Percentiles rank a stretch among this genome's conserved stretches.
Evolutionary conservation across 2,797 vertebrate genomes (phyloP).

Genomic region (Premnoplex brunnescens): DNA sequence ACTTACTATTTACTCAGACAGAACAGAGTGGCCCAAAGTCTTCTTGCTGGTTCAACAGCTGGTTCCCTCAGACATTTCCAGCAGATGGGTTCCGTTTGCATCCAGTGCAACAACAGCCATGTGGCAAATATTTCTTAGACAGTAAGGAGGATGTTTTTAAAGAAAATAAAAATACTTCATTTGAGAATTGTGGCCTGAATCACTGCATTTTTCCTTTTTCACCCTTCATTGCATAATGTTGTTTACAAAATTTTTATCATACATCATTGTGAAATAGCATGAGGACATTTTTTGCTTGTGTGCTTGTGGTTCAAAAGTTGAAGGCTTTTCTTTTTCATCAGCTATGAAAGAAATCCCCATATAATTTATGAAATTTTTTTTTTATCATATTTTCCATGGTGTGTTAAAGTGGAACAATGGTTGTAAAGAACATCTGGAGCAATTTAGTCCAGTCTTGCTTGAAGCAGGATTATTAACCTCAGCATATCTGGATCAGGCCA

Average conservation of each 20-base stretch:
- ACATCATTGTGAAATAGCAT: background rate
- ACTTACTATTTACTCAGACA: background rate
- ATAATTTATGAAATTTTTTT: background rate
- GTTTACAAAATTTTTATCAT: background rate
- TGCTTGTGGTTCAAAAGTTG: background rate
- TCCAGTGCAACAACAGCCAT: background rate
- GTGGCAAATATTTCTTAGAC: background rate
- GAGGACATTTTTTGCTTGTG: background rate
- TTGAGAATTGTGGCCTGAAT: background rate
- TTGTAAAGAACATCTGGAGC: background rate
- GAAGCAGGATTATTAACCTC: background rate
- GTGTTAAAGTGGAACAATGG: background rate
- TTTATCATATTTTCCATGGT: background rate
- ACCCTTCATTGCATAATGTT: background rate
- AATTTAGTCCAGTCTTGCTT: background rate
- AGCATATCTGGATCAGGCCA: background rate
- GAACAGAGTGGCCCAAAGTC: background rate
- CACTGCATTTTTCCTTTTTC: background rate
- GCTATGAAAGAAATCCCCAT: background rate
- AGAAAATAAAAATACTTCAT: background rate
- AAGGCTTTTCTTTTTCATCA: background rate
- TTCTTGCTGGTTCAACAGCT: background rate
- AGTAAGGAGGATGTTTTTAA: background rate
- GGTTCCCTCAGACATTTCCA: background rate
- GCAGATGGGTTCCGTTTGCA: background rate